These are phyloP conservation scores for Vanessa cardui DNA, from an alignment of 2,888 invertebrate genomes.

Conservation along the genomic window DNA sequence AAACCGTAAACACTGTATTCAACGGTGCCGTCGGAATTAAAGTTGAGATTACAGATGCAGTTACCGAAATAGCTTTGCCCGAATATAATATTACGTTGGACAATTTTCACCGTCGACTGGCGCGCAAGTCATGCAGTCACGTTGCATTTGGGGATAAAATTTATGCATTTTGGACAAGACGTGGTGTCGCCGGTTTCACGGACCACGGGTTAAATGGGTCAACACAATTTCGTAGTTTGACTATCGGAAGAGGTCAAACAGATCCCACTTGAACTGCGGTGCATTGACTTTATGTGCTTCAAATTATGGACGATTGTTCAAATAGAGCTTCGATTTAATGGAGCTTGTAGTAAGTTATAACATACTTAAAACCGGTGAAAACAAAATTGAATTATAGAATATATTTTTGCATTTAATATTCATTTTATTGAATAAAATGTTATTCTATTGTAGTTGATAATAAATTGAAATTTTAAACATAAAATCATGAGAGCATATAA, in stretches of 20 bases:
- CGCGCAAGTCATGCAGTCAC: conserved; percentile 28
- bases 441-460: not conserved
- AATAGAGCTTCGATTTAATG: conserved; percentile 12
- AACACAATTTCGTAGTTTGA: conserved; percentile 33
- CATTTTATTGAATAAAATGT: not conserved
- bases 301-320: conserved; percentile 11
- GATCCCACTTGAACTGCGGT: conserved; percentile 9
- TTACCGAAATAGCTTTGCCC: not conserved
- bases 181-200: conserved; percentile 34
- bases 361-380: conserved; percentile 6
- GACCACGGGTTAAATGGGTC: conserved; percentile 38
- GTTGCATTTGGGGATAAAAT: conserved; percentile 34
- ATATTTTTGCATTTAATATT: conserved; percentile 1
- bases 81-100: conserved; percentile 6
- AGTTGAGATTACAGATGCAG: not conserved
- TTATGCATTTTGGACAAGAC: conserved; percentile 38
- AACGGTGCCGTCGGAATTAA: not conserved
- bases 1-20: not conserved
- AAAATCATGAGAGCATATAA: too few relatives aligned
- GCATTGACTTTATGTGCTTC: conserved; percentile 7
- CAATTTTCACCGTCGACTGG: conserved; percentile 29
- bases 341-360: conserved; percentile 8
- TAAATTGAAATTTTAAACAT: not conserved
- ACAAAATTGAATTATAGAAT: conserved; percentile 5
- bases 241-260: conserved; percentile 23